phyloP scores from a whole-genome alignment of 1,140 invertebrate genomes.

The Bombus waltoni region DNA sequence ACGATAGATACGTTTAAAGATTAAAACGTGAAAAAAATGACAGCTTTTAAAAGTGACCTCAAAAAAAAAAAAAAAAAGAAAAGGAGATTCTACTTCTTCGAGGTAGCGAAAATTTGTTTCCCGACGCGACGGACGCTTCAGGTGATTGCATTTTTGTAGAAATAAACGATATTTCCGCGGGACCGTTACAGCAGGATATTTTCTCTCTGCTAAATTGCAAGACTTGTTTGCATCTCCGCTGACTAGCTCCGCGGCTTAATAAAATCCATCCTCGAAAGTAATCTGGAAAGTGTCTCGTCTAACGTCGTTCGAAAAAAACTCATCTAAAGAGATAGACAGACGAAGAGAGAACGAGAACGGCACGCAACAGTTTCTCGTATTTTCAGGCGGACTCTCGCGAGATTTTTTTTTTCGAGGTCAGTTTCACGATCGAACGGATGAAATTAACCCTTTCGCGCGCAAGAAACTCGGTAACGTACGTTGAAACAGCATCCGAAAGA shows the following conservation, averaged over 20 bases:
- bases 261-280: slow-evolving; percentile 57
- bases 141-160: slow-evolving; percentile 1
- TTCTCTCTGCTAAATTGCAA: slow-evolving; percentile 41
- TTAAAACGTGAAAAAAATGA: too few species aligned
- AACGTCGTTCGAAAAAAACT: slow-evolving; percentile 46
- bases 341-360: not conserved
- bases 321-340: slow-evolving; percentile 19
- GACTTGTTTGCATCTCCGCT: slow-evolving; percentile 15
- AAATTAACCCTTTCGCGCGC: not conserved
- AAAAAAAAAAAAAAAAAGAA: not conserved
- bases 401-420: too few species aligned
- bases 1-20: too few species aligned
- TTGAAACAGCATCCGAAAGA: not conserved
- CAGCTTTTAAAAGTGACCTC: not conserved
- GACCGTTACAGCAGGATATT: slow-evolving; percentile 4
- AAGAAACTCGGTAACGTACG: not conserved
- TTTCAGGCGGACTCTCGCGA: not conserved
- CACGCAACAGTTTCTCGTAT: not conserved
- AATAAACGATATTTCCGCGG: slow-evolving; percentile 27
- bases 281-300: slow-evolving; percentile 33
- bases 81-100: too few species aligned
- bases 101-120: slow-evolving; percentile 9
- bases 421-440: not conserved
- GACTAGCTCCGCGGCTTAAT: slow-evolving; percentile 43
- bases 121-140: not conserved